Percentiles rank a stretch among this genome's conserved stretches.
phyloP scores from a whole-genome alignment of 2,797 vertebrate species.

The Zonotrichia albicollis region DNA sequence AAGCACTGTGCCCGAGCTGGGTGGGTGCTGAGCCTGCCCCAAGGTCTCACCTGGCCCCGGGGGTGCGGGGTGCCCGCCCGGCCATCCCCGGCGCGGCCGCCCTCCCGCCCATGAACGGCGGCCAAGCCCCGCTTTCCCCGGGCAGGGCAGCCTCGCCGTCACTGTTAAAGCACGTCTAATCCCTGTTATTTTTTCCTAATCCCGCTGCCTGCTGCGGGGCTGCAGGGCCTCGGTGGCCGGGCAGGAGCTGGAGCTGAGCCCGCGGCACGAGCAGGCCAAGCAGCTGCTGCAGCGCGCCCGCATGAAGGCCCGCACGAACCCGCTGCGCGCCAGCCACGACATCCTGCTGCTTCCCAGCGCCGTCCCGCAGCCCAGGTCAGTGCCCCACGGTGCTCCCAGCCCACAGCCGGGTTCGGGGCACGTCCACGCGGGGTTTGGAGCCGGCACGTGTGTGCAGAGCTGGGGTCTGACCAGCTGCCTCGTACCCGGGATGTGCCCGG shows the following conservation, averaged over 20 bases:
- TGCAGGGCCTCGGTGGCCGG: constrained; percentile 78
- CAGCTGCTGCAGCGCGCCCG: constrained; percentile 81
- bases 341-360: constrained; percentile 81
- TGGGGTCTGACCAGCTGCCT: background rate
- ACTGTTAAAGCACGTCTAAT: constrained; percentile 80
- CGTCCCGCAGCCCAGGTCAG: constrained; percentile 64
- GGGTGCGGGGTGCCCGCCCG: accelerated
- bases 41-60: accelerated
- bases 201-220: constrained; percentile 55
- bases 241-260: constrained; percentile 82
- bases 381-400: accelerated
- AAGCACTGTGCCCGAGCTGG: background rate
- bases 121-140: background rate
- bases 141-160: constrained; percentile 44
- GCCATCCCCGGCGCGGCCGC: accelerated
- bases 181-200: constrained; percentile 77
- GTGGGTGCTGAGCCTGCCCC: background rate
- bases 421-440: accelerated
- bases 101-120: background rate
- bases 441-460: accelerated
- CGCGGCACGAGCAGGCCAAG: constrained; percentile 90
- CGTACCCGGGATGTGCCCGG: accelerated
- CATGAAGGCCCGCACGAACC: constrained; percentile 89
- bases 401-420: accelerated
- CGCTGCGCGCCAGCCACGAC: constrained; percentile 89